Conservation (phyloP, 2,797 vertebrate genomes). For the Gymnocypris eckloni region DNA sequence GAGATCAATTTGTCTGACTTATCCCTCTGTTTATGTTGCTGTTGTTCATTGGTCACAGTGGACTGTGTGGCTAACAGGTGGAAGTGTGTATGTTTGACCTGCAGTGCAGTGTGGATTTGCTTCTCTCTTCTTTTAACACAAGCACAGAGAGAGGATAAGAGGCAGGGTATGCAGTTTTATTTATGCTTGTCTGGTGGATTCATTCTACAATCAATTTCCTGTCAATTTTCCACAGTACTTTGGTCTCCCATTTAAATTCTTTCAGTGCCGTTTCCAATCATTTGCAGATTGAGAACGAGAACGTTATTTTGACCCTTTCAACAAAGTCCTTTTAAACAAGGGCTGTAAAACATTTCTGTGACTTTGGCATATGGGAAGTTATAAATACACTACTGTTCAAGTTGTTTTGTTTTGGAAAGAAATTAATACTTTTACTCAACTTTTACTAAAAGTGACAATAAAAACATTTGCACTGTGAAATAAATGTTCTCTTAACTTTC, state of each 20-base stretch:
- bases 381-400: neutral
- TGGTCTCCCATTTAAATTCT: neutral
- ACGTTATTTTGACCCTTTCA: conserved; percentile 15
- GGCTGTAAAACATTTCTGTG: neutral
- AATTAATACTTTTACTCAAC: neutral
- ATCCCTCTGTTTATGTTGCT: conserved; percentile 55
- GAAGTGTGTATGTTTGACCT: conserved; percentile 45
- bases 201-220: conserved; percentile 25
- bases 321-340: neutral
- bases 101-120: conserved; percentile 3
- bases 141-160: neutral
- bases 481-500: neutral
- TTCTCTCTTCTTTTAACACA: neutral
- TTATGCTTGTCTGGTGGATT: conserved; percentile 30
- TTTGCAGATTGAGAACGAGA: neutral
- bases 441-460: too few relatives aligned
- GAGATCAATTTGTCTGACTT: conserved; percentile 59
- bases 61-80: conserved; percentile 51
- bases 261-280: conserved; percentile 2
- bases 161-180: neutral
- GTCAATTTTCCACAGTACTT: conserved; percentile 18
- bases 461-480: neutral
- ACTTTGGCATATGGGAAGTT: neutral
- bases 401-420: neutral
- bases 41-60: conserved; percentile 47